A percentile compares a stretch with the other conserved stretches of the same genome.
Conservation (phyloP, 2,888 invertebrate species). For the Rhimphoctona megacephalus region DNA sequence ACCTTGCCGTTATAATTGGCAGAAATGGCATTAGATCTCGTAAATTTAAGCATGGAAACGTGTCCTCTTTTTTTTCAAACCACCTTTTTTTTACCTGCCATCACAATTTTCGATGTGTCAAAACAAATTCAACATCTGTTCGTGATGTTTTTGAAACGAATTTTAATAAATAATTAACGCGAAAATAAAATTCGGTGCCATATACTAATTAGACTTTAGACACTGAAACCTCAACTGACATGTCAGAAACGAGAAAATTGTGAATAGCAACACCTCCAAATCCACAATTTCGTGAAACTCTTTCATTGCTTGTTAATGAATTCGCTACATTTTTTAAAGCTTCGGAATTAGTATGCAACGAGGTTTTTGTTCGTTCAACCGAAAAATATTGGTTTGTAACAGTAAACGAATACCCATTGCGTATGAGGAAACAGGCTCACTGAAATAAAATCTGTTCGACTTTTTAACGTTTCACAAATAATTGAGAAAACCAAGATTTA, state of each 20-base stretch:
- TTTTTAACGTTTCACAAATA: too few species aligned
- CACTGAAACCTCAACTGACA: background rate
- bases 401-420: too few species aligned
- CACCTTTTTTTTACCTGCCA: too few species aligned
- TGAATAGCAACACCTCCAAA: background rate
- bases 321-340: too few species aligned
- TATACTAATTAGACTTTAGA: background rate
- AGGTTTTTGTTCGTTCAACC: too few species aligned
- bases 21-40: background rate
- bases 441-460: too few species aligned
- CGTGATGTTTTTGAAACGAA: background rate
- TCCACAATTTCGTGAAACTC: background rate
- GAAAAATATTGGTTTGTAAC: too few species aligned
- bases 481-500: too few species aligned
- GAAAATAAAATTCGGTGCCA: background rate
- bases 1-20: slow-evolving; percentile 22
- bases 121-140: background rate
- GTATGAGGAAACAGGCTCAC: too few species aligned
- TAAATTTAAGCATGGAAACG: background rate
- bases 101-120: too few species aligned
- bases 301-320: background rate
- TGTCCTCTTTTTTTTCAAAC: background rate
- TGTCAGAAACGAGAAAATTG: background rate
- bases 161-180: too few species aligned
- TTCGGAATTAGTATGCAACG: too few species aligned